Conservation (phyloP, 1,140 invertebrate species). For the Gryon sp. region DNA sequence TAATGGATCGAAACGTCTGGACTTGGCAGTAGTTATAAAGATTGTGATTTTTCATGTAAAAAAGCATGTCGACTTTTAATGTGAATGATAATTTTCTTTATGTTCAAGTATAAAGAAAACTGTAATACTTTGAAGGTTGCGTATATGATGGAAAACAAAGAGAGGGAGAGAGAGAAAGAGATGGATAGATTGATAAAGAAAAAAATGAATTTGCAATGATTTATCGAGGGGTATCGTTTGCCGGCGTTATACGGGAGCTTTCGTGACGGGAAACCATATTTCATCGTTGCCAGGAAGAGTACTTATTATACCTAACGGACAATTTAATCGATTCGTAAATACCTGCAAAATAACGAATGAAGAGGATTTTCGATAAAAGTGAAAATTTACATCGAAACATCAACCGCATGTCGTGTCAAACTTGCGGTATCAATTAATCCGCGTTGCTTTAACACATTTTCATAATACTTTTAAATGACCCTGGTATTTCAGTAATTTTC, state of each 20-base stretch:
- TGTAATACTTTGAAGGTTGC: conserved; percentile 18
- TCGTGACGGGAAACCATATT: conserved; percentile 73
- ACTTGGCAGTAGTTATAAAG: conserved; percentile 13
- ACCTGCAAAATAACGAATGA: conserved; percentile 45
- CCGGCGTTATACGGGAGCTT: conserved; percentile 66
- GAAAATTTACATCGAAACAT: conserved; percentile 53
- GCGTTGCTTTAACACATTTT: not conserved
- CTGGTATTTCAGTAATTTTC: too few species aligned
- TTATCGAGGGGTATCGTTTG: conserved; percentile 72
- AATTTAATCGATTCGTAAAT: conserved; percentile 74
- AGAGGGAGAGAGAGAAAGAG: too few species aligned
- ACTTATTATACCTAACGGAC: conserved; percentile 67
- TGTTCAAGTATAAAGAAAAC: conserved; percentile 29
- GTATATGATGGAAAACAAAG: too few species aligned
- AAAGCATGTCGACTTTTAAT: conserved; percentile 37
- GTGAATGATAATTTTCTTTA: conserved; percentile 57
- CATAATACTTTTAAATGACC: not conserved
- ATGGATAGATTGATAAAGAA: conserved; percentile 10
- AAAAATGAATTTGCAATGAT: conserved; percentile 73
- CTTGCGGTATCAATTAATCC: conserved; percentile 44
- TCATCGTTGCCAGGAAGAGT: conserved; percentile 68
- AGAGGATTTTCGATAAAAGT: conserved; percentile 40
- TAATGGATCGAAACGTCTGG: conserved; percentile 19
- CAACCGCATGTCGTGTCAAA: conserved; percentile 14
- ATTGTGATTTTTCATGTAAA: conserved; percentile 38